Conservation (phyloP, 2,888 invertebrate genomes). For the Mechanitis messenoides region DNA sequence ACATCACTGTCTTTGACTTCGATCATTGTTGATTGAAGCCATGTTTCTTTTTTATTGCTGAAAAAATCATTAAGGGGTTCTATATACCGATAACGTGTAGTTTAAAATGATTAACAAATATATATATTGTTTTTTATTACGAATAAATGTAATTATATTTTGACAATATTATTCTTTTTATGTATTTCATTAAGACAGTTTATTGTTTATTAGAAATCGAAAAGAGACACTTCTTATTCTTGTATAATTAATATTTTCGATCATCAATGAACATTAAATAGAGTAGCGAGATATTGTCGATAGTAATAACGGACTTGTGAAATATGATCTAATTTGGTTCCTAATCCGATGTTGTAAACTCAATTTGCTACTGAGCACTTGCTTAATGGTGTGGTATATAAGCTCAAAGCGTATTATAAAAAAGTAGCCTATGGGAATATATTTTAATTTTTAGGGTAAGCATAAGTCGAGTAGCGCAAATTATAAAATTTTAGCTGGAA, state of each 20-base stretch:
- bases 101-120: too few species aligned
- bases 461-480: too few species aligned
- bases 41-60: conserved; percentile 43
- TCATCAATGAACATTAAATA: neutral
- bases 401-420: conserved; percentile 27
- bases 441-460: neutral
- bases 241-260: too few species aligned
- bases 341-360: conserved; percentile 67
- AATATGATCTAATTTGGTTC: conserved; percentile 68
- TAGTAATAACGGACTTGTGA: conserved; percentile 54
- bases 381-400: conserved; percentile 33
- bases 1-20: conserved; percentile 65
- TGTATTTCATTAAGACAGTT: too few species aligned
- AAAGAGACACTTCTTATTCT: too few species aligned
- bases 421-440: neutral
- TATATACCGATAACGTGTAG: neutral
- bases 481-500: too few species aligned
- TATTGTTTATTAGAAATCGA: neutral
- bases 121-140: too few species aligned
- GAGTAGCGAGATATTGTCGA: conserved; percentile 25
- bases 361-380: conserved; percentile 57
- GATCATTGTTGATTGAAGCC: conserved; percentile 27
- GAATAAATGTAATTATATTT: too few species aligned
- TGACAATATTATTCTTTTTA: too few species aligned
- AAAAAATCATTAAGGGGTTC: neutral